Evolutionary conservation across 2,888 invertebrate species (phyloP).

Genomic region (Rotaria sp.): DNA sequence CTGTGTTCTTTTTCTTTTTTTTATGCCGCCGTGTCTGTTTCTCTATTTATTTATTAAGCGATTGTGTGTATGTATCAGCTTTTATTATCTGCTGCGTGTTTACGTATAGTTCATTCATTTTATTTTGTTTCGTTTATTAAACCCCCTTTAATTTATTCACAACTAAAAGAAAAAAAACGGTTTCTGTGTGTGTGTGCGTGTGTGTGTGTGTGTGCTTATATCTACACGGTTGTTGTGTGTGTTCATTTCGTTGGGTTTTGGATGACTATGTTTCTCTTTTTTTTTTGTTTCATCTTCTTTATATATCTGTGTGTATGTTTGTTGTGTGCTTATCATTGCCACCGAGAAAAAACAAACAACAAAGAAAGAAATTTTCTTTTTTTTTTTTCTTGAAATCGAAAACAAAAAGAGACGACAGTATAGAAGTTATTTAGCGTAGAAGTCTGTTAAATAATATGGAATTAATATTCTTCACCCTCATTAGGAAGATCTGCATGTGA

Average conservation of each 20-base stretch:
- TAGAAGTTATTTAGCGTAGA: background rate
- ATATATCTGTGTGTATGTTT: slow-evolving; percentile 4
- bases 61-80: slow-evolving; percentile 15
- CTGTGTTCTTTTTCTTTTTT: slow-evolving; percentile 4
- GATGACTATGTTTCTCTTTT: background rate
- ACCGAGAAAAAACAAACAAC: slow-evolving; percentile 19
- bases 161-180: background rate
- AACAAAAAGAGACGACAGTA: background rate
- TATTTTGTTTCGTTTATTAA: slow-evolving; percentile 13
- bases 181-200: background rate
- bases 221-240: slow-evolving; percentile 22
- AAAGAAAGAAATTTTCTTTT: background rate
- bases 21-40: background rate
- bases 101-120: slow-evolving; percentile 17
- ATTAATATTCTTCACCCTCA: slow-evolving; percentile 11
- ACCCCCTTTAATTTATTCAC: background rate
- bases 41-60: slow-evolving; percentile 22
- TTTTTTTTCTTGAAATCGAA: background rate
- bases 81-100: slow-evolving; percentile 9
- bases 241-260: background rate
- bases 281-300: background rate
- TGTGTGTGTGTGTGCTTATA: background rate
- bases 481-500: background rate
- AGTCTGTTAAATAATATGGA: too few species aligned
- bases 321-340: slow-evolving; percentile 10